Evolutionary conservation across 1,140 invertebrate species (phyloP), one percentile per base, ranked within the genome.

Genomic region (Lerema accius): DNA sequence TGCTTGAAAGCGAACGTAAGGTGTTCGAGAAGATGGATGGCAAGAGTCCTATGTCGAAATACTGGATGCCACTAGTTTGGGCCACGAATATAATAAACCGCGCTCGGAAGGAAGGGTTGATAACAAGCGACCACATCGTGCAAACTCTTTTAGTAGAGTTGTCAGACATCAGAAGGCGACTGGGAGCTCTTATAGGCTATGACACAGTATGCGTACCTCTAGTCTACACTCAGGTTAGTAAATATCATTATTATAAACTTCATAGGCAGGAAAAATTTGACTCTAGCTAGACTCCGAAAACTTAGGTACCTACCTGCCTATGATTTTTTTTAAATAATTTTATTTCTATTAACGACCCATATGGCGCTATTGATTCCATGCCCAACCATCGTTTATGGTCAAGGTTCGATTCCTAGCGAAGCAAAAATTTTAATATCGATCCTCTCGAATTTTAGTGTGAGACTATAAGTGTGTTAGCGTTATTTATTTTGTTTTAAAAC

Each of bases 161-260:
- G 23, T 96, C 96, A 3, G 96, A 97, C 73, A 97, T 97, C 65
- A 91, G 96, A 74, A 92, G 94, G 78, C 92, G 95, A 73, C 89
- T 97, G 62, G 96, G 96, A 60, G 94, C 95, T 46, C 92, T 97
- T 3, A 97, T 97, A 70, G 96, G 96, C 48, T 99, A 99, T 86
- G 98, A 99, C 91, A 99, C 97, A 76, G 97, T 99, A 71, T 98
- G 96, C 82, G 97, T 99, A 64, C 98, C 98, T 39, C 93, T 99
- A 17, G 98, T 99, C 59, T 99, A 99, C 88, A 99, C 98, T 53
- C 98, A 99, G 96, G 98, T 78, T 43, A 74, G 78, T 83, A 40
- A 9, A 23, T 23, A n/a, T n/a, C n/a, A 40, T 23, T 23, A 23
- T 23, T 5, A 23, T 23, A 2, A 23, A 23, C 5, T 23, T 23